A percentile compares a stretch with the other conserved stretches of the same genome.
phyloP scores from a whole-genome alignment of 2,113 vertebrate species.

The cat (Felis catus) region DNA sequence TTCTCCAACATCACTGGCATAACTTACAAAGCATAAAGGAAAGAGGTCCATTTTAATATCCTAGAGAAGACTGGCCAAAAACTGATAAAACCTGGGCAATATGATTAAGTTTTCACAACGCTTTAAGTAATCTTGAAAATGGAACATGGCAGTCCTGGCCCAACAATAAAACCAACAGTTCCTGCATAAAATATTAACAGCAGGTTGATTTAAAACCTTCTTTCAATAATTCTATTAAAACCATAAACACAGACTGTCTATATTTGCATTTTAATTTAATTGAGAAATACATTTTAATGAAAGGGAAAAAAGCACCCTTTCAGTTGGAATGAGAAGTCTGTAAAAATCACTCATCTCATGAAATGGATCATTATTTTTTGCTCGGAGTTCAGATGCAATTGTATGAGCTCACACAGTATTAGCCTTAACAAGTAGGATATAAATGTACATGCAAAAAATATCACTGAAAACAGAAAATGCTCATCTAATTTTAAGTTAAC shows the following conservation, averaged over 20 bases:
- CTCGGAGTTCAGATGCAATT: background rate
- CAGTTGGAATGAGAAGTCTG: slow-evolving; percentile 48
- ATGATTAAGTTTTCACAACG: slow-evolving; percentile 82
- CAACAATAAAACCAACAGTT: slow-evolving; percentile 82
- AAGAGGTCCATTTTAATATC: slow-evolving; percentile 50
- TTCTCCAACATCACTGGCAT: slow-evolving; percentile 8
- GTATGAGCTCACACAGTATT: background rate
- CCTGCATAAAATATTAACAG: slow-evolving; percentile 82
- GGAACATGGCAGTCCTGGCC: slow-evolving; percentile 72
- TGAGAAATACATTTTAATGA: slow-evolving; percentile 75
- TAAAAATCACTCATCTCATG: slow-evolving; percentile 47
- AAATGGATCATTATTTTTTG: slow-evolving; percentile 27
- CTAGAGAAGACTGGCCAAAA: slow-evolving; percentile 44
- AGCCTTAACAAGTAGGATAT: background rate
- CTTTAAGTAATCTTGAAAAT: slow-evolving; percentile 84
- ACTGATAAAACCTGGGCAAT: slow-evolving; percentile 65
- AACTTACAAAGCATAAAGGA: slow-evolving; percentile 43
- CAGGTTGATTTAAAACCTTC: slow-evolving; percentile 84
- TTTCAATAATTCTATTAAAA: slow-evolving; percentile 62
- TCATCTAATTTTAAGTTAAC: background rate
- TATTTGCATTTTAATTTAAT: slow-evolving; percentile 81
- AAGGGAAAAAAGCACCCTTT: background rate
- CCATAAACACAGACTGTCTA: slow-evolving; percentile 68
- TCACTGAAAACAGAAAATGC: background rate
- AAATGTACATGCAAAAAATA: background rate